phyloP scores from a whole-genome alignment of 2,888 invertebrate genomes.

The Drosophila niveifrons region DNA sequence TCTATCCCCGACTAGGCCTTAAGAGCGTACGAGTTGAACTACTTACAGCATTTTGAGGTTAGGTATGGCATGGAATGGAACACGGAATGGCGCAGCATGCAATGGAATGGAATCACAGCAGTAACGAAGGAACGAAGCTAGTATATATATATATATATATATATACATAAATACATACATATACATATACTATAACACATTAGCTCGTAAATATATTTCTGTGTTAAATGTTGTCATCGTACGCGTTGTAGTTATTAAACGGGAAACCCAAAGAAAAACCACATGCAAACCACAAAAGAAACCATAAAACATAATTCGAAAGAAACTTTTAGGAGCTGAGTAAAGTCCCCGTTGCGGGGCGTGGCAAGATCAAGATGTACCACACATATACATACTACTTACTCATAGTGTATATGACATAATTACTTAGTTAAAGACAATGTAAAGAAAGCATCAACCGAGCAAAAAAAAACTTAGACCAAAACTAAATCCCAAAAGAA shows the following conservation, averaged over 20 bases:
- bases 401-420: constrained; percentile 38
- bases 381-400: constrained; percentile 50
- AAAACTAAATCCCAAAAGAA: constrained; percentile 18
- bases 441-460: constrained; percentile 58
- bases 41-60: constrained; percentile 24
- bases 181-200: constrained; percentile 64
- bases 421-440: constrained; percentile 65
- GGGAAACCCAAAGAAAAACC: constrained; percentile 29
- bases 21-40: constrained; percentile 16
- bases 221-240: constrained; percentile 83
- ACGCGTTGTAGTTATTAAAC: constrained; percentile 80
- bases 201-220: constrained; percentile 80
- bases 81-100: constrained; percentile 9
- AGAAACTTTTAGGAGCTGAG: constrained; percentile 25
- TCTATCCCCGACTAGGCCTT: constrained; percentile 18
- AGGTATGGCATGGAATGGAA: constrained; percentile 18
- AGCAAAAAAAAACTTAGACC: constrained; percentile 29
- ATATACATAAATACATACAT: constrained; percentile 50
- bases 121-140: constrained; percentile 35
- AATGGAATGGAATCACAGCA: constrained; percentile 25
- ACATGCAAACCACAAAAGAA: constrained; percentile 33
- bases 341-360: constrained; percentile 12
- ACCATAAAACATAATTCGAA: constrained; percentile 16
- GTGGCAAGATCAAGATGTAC: constrained; percentile 57
- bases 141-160: constrained; percentile 40